A percentile compares a stretch with the other conserved stretches of the same genome.
Conservation (phyloP, 2,888 invertebrate species). For the Bruchidius siliquastri region DNA sequence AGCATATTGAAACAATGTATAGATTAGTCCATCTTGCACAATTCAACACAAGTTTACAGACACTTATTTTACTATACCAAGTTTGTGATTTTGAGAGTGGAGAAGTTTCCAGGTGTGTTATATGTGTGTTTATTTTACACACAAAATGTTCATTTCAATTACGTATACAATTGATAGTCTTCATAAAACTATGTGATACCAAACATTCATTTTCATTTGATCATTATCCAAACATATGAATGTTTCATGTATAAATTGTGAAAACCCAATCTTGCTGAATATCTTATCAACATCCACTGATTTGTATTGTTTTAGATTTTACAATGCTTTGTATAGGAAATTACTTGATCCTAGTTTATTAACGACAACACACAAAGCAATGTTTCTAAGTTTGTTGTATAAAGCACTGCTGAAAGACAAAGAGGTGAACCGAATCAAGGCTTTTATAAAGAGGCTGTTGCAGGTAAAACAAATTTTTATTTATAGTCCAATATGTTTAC, state of each 20-base stretch:
- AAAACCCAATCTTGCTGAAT: too few species aligned
- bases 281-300: too few species aligned
- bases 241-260: too few species aligned
- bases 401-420: slow-evolving; percentile 79
- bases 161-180: too few species aligned
- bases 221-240: too few species aligned
- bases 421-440: slow-evolving; percentile 64
- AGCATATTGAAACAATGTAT: slow-evolving; percentile 73
- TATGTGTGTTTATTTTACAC: too few species aligned
- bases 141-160: too few species aligned
- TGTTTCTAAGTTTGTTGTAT: slow-evolving; percentile 82
- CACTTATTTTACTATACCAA: slow-evolving; percentile 58
- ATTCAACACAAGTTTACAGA: slow-evolving; percentile 62
- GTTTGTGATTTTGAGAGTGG: slow-evolving; percentile 53
- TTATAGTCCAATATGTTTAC: background rate
- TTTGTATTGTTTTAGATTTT: slow-evolving; percentile 57
- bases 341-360: slow-evolving; percentile 70
- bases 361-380: slow-evolving; percentile 65
- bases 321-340: slow-evolving; percentile 84
- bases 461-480: slow-evolving; percentile 49
- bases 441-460: slow-evolving; percentile 81
- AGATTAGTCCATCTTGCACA: slow-evolving; percentile 75
- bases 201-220: too few species aligned
- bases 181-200: too few species aligned
- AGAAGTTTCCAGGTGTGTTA: slow-evolving; percentile 55